phyloP scores from a whole-genome alignment of 2,797 vertebrate genomes.

The Muraenolepis orangiensis region DNA sequence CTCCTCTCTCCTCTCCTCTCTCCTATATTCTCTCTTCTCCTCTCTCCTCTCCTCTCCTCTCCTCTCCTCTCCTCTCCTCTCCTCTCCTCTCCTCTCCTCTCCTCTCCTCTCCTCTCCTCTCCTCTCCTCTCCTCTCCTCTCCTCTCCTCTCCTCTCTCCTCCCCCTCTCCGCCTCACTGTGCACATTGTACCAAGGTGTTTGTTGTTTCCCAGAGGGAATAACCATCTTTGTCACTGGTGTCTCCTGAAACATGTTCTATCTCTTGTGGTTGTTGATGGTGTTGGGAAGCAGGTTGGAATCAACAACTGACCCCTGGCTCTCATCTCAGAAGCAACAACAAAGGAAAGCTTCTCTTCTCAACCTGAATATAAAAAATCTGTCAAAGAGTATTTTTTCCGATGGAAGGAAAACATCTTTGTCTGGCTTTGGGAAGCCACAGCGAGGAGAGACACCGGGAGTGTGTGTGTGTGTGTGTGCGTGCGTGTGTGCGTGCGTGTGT shows the following conservation, averaged over 20 bases:
- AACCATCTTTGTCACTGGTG: not conserved
- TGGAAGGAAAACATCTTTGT: not conserved
- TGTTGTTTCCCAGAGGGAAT: not conserved
- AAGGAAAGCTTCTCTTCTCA: conserved; percentile 5
- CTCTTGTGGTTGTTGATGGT: not conserved
- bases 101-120: not conserved
- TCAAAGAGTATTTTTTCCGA: not conserved
- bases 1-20: not conserved
- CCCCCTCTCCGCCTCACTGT: not conserved
- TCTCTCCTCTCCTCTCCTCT: too few species aligned
- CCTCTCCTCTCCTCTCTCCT: not conserved
- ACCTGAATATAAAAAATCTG: not conserved
- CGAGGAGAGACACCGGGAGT: too few species aligned
- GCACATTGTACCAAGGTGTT: not conserved
- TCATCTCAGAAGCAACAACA: conserved; percentile 15
- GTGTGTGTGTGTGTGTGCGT: too few species aligned
- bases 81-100: not conserved
- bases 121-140: not conserved
- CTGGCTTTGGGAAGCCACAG: not conserved
- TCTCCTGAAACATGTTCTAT: not conserved
- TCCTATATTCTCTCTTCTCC: too few species aligned
- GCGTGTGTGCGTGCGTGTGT: too few species aligned
- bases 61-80: not conserved
- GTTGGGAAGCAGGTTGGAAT: conserved; percentile 7
- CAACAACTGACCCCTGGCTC: conserved; percentile 2